Evolutionary conservation across 2,888 invertebrate genomes (phyloP).

Genomic region (Scotopteryx bipunctaria): DNA sequence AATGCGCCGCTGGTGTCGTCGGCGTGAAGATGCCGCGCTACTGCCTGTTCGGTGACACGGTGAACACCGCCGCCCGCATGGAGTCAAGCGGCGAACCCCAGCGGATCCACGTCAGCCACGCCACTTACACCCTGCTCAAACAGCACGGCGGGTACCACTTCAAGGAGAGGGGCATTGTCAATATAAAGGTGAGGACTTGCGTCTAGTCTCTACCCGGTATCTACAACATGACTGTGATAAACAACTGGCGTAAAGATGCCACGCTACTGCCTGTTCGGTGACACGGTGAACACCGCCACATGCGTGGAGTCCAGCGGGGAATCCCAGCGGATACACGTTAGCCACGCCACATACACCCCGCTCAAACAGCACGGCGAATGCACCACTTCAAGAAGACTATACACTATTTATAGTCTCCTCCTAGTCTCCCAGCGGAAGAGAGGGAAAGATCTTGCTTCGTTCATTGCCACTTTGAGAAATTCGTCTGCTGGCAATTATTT

Average conservation of each 20-base stretch:
- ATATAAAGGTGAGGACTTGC: slow-evolving; percentile 85
- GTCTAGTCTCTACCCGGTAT: no score
- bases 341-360: slow-evolving; percentile 86
- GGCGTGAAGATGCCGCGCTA: slow-evolving; percentile 93
- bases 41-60: slow-evolving; percentile 92
- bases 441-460: no score
- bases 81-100: slow-evolving; percentile 90
- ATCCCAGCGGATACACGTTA: slow-evolving; percentile 89
- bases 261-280: slow-evolving; percentile 91
- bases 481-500: no score
- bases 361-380: slow-evolving; percentile 89
- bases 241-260: slow-evolving; percentile 93
- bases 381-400: no score
- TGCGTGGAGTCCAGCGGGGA: slow-evolving; percentile 91
- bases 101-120: slow-evolving; percentile 89
- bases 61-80: slow-evolving; percentile 92
- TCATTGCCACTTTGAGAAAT: no score
- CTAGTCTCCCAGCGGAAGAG: no score
- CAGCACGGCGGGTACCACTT: slow-evolving; percentile 88
- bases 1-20: slow-evolving; percentile 92
- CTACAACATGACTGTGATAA: slow-evolving; percentile 83
- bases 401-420: no score
- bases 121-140: slow-evolving; percentile 86
- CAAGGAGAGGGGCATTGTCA: slow-evolving; percentile 88
- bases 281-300: slow-evolving; percentile 92